Evolutionary conservation across 2,113 vertebrate genomes (phyloP).

Genomic region (Malaclemys terrapin): DNA sequence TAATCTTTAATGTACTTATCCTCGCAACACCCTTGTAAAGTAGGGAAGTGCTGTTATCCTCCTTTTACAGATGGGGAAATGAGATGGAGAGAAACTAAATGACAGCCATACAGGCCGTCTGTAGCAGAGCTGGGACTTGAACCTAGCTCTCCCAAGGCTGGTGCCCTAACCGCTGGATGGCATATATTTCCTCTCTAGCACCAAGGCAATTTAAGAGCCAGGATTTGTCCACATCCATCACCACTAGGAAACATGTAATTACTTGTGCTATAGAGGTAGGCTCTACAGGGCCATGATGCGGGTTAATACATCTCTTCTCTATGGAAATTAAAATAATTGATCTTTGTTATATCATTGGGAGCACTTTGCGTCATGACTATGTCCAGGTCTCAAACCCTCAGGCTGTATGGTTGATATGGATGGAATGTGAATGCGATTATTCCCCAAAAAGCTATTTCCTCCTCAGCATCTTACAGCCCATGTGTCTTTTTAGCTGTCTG

Average conservation of each 20-base stretch:
- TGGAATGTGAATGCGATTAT: neutral
- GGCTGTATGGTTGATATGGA: neutral
- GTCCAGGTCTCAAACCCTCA: neutral
- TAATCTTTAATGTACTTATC: neutral
- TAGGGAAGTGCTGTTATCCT: neutral
- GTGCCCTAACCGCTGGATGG: neutral
- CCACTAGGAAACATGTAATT: neutral
- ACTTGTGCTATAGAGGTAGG: neutral
- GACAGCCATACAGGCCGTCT: neutral
- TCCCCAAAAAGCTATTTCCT: neutral
- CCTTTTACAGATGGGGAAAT: neutral
- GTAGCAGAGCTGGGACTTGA: neutral
- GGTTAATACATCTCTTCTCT: neutral
- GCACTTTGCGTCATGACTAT: neutral
- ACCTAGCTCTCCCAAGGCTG: neutral
- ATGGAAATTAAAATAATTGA: neutral
- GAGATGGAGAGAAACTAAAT: neutral
- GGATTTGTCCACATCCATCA: neutral
- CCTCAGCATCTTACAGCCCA: neutral
- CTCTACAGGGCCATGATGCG: neutral
- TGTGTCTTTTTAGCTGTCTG: neutral
- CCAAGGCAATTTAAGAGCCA: neutral
- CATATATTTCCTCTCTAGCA: neutral
- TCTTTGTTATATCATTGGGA: neutral
- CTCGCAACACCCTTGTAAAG: neutral